Percentiles rank a stretch among this genome's conserved stretches.
Evolutionary conservation across 2,888 invertebrate species (phyloP).

Genomic region (Dascillus cervinus): DNA sequence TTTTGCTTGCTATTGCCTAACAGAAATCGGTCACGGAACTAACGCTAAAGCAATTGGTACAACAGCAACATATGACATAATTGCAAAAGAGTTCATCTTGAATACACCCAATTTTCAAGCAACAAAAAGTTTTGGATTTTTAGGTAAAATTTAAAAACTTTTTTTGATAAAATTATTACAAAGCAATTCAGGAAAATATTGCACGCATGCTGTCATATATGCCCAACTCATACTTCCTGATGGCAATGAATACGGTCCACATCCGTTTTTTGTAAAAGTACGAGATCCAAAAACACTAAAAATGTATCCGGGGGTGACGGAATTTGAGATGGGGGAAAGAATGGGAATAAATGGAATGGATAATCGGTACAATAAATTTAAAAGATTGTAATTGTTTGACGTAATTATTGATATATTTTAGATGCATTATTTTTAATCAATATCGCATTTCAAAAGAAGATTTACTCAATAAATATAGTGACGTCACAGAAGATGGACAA

Average conservation of each 20-base stretch:
- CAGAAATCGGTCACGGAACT: too few species aligned
- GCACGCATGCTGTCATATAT: slow-evolving; percentile 82
- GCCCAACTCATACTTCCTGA: slow-evolving; percentile 81
- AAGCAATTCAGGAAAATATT: too few species aligned
- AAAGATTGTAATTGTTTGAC: too few species aligned
- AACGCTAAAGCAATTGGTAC: too few species aligned
- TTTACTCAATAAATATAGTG: slow-evolving; percentile 77
- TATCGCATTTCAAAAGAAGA: slow-evolving; percentile 73
- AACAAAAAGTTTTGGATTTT: too few species aligned
- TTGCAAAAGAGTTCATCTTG: too few species aligned
- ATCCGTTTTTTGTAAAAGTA: slow-evolving; percentile 83
- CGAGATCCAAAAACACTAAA: slow-evolving; percentile 64
- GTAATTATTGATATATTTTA: too few species aligned
- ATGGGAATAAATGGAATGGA: slow-evolving; percentile 86
- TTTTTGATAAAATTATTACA: too few species aligned
- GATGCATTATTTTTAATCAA: slow-evolving; percentile 69
- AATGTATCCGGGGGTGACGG: slow-evolving; percentile 69
- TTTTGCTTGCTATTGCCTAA: too few species aligned
- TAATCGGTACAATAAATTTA: slow-evolving; percentile 91
- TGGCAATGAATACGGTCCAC: slow-evolving; percentile 72
- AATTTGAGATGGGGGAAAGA: slow-evolving; percentile 92
- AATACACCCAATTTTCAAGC: too few species aligned
- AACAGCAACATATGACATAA: too few species aligned
- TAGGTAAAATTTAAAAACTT: too few species aligned
- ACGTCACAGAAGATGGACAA: slow-evolving; percentile 75